Base-by-base conservation (phyloP, 2,797 vertebrate genomes). In the Sus cebifrons region DNA sequence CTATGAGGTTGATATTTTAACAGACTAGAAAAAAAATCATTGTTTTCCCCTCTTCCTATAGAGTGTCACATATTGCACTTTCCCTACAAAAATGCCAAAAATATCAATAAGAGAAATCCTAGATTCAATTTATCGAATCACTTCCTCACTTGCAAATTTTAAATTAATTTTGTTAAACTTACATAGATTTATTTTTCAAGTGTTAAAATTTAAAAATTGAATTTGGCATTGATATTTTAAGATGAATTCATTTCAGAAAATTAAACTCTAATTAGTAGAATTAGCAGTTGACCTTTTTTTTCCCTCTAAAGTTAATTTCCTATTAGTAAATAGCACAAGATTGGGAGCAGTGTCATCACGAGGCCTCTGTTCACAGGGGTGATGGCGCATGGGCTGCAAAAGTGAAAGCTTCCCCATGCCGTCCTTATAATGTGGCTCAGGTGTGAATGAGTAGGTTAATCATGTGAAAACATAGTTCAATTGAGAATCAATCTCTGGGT, bases 371-470 rank as follows among this genome's bases (percentile, higher is more conserved):
- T 60, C 85, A 40, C 18, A 94, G 23, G 9, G 58, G 2, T 75
- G 56, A 91, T 40, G 58, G 54, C 13, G 0, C 8, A 10, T 6
- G 5, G 32, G 36, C 3, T 29, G 2, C 23, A 67, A 15, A 58
- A 92, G 17, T 23, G 14, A 88, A 89, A 86, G 6, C 15, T 29
- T 91, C 32, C 25, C 10, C 68, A 40, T 74, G 10, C 49, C 60
- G 40, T 3, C 67, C 29, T 87, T 68, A 52, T 3, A 49, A 73
- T 36, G 44, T 56, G 65, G 70, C 89, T 97, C 27, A 88, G 65
- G 49, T 95, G 56, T 75, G 86, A 94, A 87, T 25, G 27, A 78
- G 86, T 68, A 27, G 20, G 23, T 85, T 95, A 85, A 94, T 87
- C 75, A 64, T 15, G 77, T 83, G 89, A 86, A 95, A 86, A 93